A percentile compares a stretch with the other conserved stretches of the same genome.
Evolutionary conservation across 2,888 invertebrate species (phyloP).

Genomic region (Drosophila borborema): DNA sequence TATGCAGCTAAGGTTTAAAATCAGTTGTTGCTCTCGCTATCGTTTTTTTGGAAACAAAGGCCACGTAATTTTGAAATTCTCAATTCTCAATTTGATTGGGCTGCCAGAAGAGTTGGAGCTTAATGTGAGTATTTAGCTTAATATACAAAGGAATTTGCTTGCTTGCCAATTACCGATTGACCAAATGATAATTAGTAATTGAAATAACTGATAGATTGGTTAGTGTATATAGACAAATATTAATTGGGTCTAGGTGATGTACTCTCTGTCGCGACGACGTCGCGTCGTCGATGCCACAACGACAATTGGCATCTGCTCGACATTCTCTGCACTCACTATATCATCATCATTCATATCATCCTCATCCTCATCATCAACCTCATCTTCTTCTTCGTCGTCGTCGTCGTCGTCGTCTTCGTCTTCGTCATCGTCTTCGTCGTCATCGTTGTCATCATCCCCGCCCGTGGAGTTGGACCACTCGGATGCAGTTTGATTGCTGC

Average conservation of each 20-base stretch:
- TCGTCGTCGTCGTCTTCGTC: slow-evolving; percentile 42
- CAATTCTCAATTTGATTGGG: slow-evolving; percentile 64
- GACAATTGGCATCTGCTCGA: slow-evolving; percentile 48
- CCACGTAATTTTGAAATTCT: slow-evolving; percentile 55
- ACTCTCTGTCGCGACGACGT: slow-evolving; percentile 70
- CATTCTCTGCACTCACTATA: slow-evolving; percentile 31
- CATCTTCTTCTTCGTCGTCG: neutral
- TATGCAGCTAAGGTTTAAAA: slow-evolving; percentile 37
- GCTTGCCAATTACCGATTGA: slow-evolving; percentile 21
- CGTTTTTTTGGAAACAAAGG: slow-evolving; percentile 61
- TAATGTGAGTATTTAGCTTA: slow-evolving; percentile 63
- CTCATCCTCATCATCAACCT: slow-evolving; percentile 11
- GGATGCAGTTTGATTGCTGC: slow-evolving; percentile 76
- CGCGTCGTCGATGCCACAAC: slow-evolving; percentile 51
- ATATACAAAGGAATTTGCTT: slow-evolving; percentile 24
- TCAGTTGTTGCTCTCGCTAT: slow-evolving; percentile 41
- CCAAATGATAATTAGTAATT: slow-evolving; percentile 23
- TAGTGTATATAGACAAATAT: slow-evolving; percentile 8
- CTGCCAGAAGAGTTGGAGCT: slow-evolving; percentile 38
- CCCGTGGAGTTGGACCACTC: slow-evolving; percentile 80
- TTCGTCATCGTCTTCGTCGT: slow-evolving; percentile 44
- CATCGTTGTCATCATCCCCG: slow-evolving; percentile 64
- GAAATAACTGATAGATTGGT: slow-evolving; percentile 11
- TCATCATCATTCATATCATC: slow-evolving; percentile 17
- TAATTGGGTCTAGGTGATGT: slow-evolving; percentile 76